Percentiles rank a stretch among this genome's conserved stretches.
Conservation (phyloP, 2,888 invertebrate species). For the Dinocampus coccinellae region DNA sequence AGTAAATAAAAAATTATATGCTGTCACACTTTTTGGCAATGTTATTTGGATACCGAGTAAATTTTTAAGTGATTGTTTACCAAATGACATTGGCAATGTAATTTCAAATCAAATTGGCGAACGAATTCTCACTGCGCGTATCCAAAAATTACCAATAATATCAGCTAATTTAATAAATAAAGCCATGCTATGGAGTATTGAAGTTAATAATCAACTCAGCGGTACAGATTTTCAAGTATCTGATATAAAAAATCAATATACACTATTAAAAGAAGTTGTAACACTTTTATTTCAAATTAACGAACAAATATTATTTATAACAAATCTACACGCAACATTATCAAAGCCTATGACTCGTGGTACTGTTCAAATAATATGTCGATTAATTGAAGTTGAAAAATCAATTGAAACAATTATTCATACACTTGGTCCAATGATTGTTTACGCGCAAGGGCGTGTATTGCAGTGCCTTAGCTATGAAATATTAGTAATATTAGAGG, state of each 20-base stretch:
- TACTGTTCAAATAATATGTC: constrained; percentile 81
- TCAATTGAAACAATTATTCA: constrained; percentile 80
- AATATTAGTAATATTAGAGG: constrained; percentile 76
- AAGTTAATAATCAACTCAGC: constrained; percentile 72
- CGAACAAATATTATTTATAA: constrained; percentile 74
- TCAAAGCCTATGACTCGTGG: constrained; percentile 84
- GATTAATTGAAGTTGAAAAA: constrained; percentile 85
- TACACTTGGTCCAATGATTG: constrained; percentile 78
- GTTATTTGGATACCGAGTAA: constrained; percentile 88
- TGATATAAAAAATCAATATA: constrained; percentile 65
- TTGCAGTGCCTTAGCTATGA: constrained; percentile 85
- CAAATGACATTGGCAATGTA: constrained; percentile 66
- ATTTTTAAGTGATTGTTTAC: constrained; percentile 79
- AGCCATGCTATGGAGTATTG: constrained; percentile 66
- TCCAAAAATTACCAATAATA: constrained; percentile 52
- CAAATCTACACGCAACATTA: constrained; percentile 78
- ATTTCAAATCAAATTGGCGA: constrained; percentile 59
- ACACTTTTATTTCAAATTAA: constrained; percentile 68
- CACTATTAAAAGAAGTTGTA: constrained; percentile 72
- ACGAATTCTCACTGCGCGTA: constrained; percentile 53
- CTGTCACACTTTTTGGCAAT: constrained; percentile 84
- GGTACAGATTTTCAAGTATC: constrained; percentile 50
- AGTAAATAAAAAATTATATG: constrained; percentile 83
- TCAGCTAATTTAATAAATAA: constrained; percentile 72
- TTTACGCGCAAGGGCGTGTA: constrained; percentile 81